Conservation (phyloP, 2,797 vertebrate genomes). For the Cryptoprocta ferox region DNA sequence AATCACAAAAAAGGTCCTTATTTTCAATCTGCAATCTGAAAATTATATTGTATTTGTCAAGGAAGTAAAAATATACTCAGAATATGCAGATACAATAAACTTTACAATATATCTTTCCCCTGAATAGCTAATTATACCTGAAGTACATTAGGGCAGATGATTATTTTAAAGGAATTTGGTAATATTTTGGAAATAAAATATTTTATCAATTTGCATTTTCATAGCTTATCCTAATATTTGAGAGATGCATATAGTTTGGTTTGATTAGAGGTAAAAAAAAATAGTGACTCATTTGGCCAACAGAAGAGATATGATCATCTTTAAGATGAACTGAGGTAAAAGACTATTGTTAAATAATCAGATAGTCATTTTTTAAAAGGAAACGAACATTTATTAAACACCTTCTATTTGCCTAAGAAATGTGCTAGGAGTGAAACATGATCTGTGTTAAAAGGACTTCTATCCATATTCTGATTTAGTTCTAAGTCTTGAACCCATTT, state of each 20-base stretch:
- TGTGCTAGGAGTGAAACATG: not conserved
- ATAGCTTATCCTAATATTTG: slow-evolving; percentile 9
- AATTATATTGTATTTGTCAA: not conserved
- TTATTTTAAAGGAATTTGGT: not conserved
- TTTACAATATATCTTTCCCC: not conserved
- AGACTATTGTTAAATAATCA: not conserved
- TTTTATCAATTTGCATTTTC: slow-evolving; percentile 8
- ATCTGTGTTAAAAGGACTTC: not conserved
- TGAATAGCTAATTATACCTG: not conserved
- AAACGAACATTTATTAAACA: not conserved
- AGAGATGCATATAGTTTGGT: not conserved
- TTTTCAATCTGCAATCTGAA: slow-evolving; percentile 7
- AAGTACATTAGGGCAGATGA: not conserved
- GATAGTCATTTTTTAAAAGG: not conserved
- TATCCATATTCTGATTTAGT: not conserved
- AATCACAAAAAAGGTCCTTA: slow-evolving; percentile 35
- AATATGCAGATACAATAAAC: not conserved
- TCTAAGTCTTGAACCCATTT: slow-evolving; percentile 8
- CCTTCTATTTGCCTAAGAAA: not conserved
- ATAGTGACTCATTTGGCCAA: not conserved
- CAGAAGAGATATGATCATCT: not conserved
- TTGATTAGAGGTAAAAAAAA: not conserved
- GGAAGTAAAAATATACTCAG: not conserved
- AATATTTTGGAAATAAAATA: slow-evolving; percentile 32
- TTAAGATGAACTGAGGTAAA: not conserved